A percentile compares a stretch with the other conserved stretches of the same genome.
Conservation (phyloP, 1,140 invertebrate species). For the Drosophila truncata region DNA sequence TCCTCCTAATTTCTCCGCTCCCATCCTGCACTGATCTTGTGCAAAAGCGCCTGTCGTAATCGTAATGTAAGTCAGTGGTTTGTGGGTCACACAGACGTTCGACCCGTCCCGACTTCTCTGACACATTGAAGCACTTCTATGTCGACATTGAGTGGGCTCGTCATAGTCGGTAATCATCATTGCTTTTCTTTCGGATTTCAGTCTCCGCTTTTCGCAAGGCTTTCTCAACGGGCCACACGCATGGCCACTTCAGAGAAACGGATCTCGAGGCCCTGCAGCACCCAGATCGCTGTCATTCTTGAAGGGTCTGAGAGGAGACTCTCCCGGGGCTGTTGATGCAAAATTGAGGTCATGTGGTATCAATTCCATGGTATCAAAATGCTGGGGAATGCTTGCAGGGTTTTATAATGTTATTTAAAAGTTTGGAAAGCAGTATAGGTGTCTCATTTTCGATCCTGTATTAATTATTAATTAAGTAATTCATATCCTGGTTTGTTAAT, state of each 20-base stretch:
- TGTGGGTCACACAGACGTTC: slow-evolving; percentile 70
- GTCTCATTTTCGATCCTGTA: too few relatives aligned
- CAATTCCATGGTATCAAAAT: neutral
- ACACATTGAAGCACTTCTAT: slow-evolving; percentile 80
- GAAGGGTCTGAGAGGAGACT: slow-evolving; percentile 26
- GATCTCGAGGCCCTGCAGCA: slow-evolving; percentile 52
- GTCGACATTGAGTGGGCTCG: slow-evolving; percentile 76
- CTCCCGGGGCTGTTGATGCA: slow-evolving; percentile 23
- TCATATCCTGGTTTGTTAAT: too few relatives aligned
- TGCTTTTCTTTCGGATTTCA: neutral
- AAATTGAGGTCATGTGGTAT: slow-evolving; percentile 58
- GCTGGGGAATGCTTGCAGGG: neutral
- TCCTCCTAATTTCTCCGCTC: neutral
- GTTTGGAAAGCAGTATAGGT: neutral
- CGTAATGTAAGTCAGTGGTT: slow-evolving; percentile 53
- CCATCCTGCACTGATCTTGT: slow-evolving; percentile 46
- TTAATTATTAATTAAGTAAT: too few relatives aligned
- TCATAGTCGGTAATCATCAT: slow-evolving; percentile 52
- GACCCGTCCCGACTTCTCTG: slow-evolving; percentile 44
- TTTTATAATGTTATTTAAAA: neutral
- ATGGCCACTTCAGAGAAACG: slow-evolving; percentile 65
- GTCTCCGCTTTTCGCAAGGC: slow-evolving; percentile 52
- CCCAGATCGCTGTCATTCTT: slow-evolving; percentile 61
- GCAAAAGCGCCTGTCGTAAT: slow-evolving; percentile 57
- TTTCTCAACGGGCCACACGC: slow-evolving; percentile 54